Percentiles rank a stretch among this genome's conserved stretches.
Evolutionary conservation across 2,888 invertebrate species (phyloP).

Genomic region (Machimus rusticus): DNA sequence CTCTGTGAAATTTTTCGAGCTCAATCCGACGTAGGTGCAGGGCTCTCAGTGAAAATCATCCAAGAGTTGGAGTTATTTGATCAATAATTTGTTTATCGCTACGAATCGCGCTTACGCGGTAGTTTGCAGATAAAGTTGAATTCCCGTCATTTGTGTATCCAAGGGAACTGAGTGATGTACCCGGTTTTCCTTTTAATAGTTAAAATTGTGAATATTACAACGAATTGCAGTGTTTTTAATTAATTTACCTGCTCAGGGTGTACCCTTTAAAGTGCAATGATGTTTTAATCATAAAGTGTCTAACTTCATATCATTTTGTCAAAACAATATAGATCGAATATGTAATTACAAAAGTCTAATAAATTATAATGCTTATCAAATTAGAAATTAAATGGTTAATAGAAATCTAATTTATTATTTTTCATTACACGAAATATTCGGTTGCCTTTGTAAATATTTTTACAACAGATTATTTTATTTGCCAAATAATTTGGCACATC

Average conservation of each 20-base stretch:
- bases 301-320: neutral
- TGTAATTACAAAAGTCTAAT: neutral
- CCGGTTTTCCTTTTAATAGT: neutral
- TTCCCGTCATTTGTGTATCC: neutral
- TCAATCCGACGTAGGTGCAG: neutral
- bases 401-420: too few relatives aligned
- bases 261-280: neutral
- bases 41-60: neutral
- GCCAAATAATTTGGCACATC: neutral
- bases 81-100: constrained; percentile 46
- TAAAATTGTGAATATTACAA: neutral
- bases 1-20: neutral
- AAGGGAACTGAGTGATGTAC: constrained; percentile 13
- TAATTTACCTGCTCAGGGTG: neutral
- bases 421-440: neutral
- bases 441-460: too few relatives aligned
- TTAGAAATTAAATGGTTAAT: neutral
- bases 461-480: neutral
- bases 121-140: constrained; percentile 12
- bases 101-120: neutral
- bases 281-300: neutral
- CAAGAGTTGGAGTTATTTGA: constrained; percentile 42
- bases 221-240: neutral
- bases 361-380: neutral
- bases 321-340: neutral